A percentile compares a stretch with the other conserved stretches of the same genome.
Evolutionary conservation across 2,797 vertebrate species (phyloP).

Genomic region (Lagodon rhomboides): DNA sequence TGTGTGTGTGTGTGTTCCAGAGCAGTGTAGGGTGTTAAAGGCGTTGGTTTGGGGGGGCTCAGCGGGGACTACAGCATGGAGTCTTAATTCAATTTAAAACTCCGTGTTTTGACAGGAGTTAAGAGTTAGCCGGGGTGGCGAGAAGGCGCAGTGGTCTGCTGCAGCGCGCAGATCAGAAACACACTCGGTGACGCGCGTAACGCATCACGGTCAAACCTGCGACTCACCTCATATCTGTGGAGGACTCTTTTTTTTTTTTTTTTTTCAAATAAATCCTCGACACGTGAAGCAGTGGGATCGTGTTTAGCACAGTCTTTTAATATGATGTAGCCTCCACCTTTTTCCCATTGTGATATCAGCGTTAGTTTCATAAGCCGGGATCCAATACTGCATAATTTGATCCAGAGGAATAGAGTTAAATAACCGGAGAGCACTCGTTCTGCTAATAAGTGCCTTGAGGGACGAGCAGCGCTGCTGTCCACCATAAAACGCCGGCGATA

Average conservation of each 20-base stretch:
- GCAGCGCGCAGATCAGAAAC: conserved; percentile 69
- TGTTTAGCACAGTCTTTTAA: conserved; percentile 31
- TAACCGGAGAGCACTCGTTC: conserved; percentile 44
- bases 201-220: conserved; percentile 18
- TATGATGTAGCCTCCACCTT: conserved; percentile 41
- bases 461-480: conserved; percentile 49
- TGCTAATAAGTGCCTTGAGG: conserved; percentile 56
- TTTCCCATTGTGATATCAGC: conserved; percentile 43
- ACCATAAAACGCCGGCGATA: conserved; percentile 46
- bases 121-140: conserved; percentile 86
- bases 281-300: conserved; percentile 34
- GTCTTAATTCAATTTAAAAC: conserved; percentile 95
- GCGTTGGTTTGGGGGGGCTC: conserved; percentile 71
- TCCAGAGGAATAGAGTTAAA: conserved; percentile 64
- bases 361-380: conserved; percentile 54
- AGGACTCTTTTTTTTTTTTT: no score
- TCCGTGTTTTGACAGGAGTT: conserved; percentile 91
- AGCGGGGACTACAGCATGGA: conserved; percentile 83
- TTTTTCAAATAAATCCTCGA: conserved; percentile 42
- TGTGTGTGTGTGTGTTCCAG: conserved; percentile 37
- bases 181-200: conserved; percentile 42
- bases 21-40: conserved; percentile 70
- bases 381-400: conserved; percentile 68
- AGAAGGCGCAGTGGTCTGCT: conserved; percentile 81
- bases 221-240: conserved; percentile 9